Conservation (phyloP, 2,888 invertebrate genomes). For the Eupithecia vulgata region DNA sequence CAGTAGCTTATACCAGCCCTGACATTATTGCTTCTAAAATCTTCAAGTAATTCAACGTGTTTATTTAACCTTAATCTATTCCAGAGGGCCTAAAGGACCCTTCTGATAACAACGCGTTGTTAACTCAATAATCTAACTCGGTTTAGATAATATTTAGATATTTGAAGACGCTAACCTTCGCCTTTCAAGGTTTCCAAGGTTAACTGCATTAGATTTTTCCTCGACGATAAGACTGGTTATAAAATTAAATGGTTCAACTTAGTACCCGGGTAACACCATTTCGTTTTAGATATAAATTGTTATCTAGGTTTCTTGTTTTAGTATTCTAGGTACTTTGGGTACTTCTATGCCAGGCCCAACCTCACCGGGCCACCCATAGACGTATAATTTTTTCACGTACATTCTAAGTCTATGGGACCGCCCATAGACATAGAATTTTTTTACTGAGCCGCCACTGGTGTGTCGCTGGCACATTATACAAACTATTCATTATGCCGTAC, state of each 20-base stretch:
- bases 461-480: no score
- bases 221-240: neutral
- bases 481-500: no score
- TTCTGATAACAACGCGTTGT: neutral
- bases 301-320: neutral
- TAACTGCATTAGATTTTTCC: neutral
- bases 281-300: neutral
- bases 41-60: neutral
- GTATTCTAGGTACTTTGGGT: neutral
- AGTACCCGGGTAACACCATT: neutral
- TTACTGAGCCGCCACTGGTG: no score
- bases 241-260: neutral
- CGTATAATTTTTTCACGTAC: no score
- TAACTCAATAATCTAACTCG: conserved; percentile 1
- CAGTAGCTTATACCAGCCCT: neutral
- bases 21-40: neutral
- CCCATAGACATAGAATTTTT: no score
- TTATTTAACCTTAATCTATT: neutral
- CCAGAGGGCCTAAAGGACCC: neutral
- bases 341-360: no score
- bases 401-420: no score
- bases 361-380: no score
- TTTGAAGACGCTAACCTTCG: neutral
- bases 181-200: neutral
- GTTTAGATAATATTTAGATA: neutral